These are phyloP conservation scores for Eilema depressum DNA, from an alignment of 2,888 invertebrate species.

Conservation along the genomic window DNA sequence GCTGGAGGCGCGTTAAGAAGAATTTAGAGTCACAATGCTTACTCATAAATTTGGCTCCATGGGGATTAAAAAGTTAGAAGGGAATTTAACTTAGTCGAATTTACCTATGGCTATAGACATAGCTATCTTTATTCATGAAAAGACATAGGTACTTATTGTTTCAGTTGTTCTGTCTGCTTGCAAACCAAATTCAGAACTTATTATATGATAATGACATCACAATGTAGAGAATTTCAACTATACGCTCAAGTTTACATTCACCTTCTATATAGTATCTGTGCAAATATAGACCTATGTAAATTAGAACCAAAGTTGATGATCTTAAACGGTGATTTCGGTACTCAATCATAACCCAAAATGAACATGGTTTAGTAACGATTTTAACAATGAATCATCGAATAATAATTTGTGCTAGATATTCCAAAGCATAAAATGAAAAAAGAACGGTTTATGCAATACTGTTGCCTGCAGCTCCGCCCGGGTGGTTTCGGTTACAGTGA, in stretches of 20 bases:
- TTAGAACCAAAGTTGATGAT: background rate
- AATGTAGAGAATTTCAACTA: background rate
- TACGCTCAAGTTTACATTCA: background rate
- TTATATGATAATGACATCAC: background rate
- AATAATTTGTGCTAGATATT: background rate
- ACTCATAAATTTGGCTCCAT: constrained; percentile 56
- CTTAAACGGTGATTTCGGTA: background rate
- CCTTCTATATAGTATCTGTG: background rate
- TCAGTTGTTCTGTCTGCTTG: background rate
- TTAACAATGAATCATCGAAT: background rate
- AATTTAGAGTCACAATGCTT: constrained; percentile 58
- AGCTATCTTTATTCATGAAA: no score
- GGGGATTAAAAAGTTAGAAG: constrained; percentile 58
- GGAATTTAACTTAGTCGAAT: constrained; percentile 6
- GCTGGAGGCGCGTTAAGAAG: constrained; percentile 48
- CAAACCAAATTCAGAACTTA: background rate
- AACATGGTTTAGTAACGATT: background rate
- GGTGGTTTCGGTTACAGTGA: no score
- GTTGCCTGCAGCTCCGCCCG: no score
- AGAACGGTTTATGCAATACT: no score
- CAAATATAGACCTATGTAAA: background rate
- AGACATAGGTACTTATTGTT: no score
- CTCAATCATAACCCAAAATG: background rate
- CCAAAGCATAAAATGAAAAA: background rate
- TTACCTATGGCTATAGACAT: background rate